Conservation (phyloP, 2,113 vertebrate genomes). For the Lates calcarifer region DNA sequence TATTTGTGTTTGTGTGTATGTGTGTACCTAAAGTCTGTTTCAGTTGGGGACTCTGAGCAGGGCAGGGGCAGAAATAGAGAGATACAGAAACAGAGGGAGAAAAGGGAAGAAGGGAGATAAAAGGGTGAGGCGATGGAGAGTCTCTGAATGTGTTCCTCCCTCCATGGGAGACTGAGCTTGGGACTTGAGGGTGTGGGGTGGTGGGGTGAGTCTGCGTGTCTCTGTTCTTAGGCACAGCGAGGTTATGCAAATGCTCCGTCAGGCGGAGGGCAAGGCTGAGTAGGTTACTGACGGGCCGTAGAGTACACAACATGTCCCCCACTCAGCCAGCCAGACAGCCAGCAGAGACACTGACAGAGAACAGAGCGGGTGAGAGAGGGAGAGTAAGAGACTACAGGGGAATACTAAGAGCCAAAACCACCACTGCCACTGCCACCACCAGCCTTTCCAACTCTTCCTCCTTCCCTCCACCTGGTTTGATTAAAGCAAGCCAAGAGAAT, state of each 20-base stretch:
- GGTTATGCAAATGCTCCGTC: constrained; percentile 88
- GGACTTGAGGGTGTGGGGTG: constrained; percentile 62
- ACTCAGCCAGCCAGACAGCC: constrained; percentile 80
- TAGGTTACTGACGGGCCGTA: constrained; percentile 88
- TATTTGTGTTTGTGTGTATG: constrained; percentile 20
- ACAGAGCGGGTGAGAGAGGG: constrained; percentile 53
- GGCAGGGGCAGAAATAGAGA: constrained; percentile 40
- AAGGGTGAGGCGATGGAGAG: constrained; percentile 43
- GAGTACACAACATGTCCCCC: constrained; percentile 87
- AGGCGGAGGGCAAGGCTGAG: constrained; percentile 87
- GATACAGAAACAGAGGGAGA: constrained; percentile 31
- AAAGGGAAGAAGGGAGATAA: constrained; percentile 19
- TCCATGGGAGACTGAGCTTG: constrained; percentile 75
- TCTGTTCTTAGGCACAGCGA: constrained; percentile 82
- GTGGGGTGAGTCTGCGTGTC: constrained; percentile 59
- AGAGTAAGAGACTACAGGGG: constrained; percentile 52
- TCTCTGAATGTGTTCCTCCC: constrained; percentile 60
- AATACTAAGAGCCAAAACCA: constrained; percentile 67
- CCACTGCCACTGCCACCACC: neutral
- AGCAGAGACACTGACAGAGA: constrained; percentile 82
- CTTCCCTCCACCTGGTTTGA: constrained; percentile 54
- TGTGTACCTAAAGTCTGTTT: neutral
- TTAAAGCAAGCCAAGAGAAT: constrained; percentile 52
- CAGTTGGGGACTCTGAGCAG: constrained; percentile 17
- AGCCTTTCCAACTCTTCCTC: constrained; percentile 40